These are phyloP conservation scores for Gymnothorax reevesii DNA, from an alignment of 2,797 vertebrate species.

Conservation along the genomic window DNA sequence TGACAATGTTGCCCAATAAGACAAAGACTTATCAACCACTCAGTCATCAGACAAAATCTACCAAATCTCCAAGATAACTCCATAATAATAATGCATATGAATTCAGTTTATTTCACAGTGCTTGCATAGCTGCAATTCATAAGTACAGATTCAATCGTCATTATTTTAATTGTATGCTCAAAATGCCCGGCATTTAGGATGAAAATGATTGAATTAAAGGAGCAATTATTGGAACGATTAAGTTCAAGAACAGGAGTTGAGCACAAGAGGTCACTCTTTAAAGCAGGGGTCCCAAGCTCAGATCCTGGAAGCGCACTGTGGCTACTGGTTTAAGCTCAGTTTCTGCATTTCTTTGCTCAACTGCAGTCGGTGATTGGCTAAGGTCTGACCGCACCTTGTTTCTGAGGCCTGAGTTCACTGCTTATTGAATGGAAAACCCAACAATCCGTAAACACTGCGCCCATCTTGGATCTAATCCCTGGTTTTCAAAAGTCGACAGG, in stretches of 20 bases:
- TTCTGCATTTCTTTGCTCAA: too few species aligned
- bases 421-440: too few species aligned
- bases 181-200: not conserved
- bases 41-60: not conserved
- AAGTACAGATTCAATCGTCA: not conserved
- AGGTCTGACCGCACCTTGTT: too few species aligned
- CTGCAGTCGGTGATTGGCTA: too few species aligned
- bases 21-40: conserved; percentile 21
- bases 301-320: too few species aligned
- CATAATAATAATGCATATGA: not conserved
- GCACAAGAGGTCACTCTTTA: not conserved
- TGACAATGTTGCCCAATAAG: conserved; percentile 17
- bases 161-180: not conserved
- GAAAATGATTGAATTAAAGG: not conserved
- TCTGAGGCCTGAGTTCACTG: too few species aligned
- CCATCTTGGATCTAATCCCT: not conserved
- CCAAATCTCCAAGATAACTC: not conserved
- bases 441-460: too few species aligned
- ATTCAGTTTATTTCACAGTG: too few species aligned
- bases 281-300: not conserved
- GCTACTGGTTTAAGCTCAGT: too few species aligned
- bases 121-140: too few species aligned
- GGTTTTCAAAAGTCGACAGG: not conserved
- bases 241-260: not conserved
- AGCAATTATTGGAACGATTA: not conserved